Evolutionary conservation across 1,140 invertebrate genomes (phyloP).

Genomic region (Drosophila sturtevanti): DNA sequence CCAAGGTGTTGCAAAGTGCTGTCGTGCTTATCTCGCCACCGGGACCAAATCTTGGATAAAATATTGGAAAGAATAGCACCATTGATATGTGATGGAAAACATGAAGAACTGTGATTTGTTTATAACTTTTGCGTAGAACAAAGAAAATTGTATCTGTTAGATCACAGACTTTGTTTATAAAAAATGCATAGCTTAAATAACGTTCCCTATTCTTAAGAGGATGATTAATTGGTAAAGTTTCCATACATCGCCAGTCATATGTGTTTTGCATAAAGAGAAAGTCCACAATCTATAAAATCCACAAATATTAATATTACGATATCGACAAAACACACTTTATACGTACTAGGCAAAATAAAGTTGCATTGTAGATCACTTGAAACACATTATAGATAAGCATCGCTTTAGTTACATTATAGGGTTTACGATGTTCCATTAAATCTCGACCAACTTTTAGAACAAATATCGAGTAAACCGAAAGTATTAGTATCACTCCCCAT

Average conservation of each 20-base stretch:
- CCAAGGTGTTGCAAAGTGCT: conserved; percentile 17
- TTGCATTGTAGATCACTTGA: conserved; percentile 16
- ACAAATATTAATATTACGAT: neutral
- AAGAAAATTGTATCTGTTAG: conserved; percentile 31
- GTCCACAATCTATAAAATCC: conserved; percentile 8
- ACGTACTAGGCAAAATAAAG: neutral
- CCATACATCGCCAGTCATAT: conserved; percentile 20
- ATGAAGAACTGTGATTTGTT: conserved; percentile 29
- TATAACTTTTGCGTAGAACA: conserved; percentile 27
- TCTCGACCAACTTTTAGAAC: conserved; percentile 15
- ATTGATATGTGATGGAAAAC: conserved; percentile 35
- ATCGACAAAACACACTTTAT: neutral
- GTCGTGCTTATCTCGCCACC: conserved; percentile 11
- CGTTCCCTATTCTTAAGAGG: conserved; percentile 15
- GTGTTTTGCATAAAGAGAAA: neutral
- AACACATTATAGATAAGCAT: conserved; percentile 23
- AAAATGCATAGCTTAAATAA: neutral
- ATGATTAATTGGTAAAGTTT: neutral
- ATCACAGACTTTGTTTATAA: conserved; percentile 28
- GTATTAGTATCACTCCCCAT: neutral
- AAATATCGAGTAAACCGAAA: conserved; percentile 6
- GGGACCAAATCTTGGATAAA: conserved; percentile 7
- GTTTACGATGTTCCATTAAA: conserved; percentile 21
- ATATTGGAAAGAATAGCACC: neutral
- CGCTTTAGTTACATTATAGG: conserved; percentile 15